Percentiles rank a stretch among this genome's conserved stretches.
phyloP scores from a whole-genome alignment of 2,888 invertebrate species.

The Tuta absoluta region DNA sequence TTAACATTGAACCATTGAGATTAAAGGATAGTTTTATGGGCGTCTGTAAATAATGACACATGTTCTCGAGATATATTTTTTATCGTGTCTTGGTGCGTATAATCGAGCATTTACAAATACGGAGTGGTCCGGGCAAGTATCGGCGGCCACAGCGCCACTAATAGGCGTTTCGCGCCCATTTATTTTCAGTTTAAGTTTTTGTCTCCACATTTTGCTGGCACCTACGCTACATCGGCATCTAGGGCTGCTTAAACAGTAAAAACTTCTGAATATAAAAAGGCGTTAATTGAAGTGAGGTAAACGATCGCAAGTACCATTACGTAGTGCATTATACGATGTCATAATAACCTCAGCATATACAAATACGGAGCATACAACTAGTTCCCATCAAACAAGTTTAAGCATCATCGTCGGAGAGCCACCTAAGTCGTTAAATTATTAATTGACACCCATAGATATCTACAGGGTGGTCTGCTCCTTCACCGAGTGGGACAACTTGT shows the following conservation, averaged over 20 bases:
- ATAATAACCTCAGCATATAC: slow-evolving; percentile 6
- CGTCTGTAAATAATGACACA: slow-evolving; percentile 27
- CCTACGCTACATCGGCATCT: slow-evolving; percentile 57
- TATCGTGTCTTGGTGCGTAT: slow-evolving; percentile 50
- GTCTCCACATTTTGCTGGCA: slow-evolving; percentile 60
- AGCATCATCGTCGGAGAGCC: slow-evolving; percentile 40
- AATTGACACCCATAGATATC: slow-evolving; percentile 53
- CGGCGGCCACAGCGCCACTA: slow-evolving; percentile 52
- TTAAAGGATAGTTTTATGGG: slow-evolving; percentile 24
- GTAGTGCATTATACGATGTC: slow-evolving; percentile 4
- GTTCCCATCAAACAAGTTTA: slow-evolving; percentile 47
- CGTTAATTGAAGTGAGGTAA: background rate
- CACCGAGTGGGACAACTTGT: no score
- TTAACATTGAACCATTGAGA: slow-evolving; percentile 26
- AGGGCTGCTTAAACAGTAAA: slow-evolving; percentile 49
- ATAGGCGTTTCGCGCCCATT: slow-evolving; percentile 65
- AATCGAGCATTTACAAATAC: slow-evolving; percentile 65
- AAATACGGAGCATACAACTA: slow-evolving; percentile 21
- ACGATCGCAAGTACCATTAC: background rate
- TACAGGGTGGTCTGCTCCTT: no score
- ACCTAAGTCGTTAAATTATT: slow-evolving; percentile 57
- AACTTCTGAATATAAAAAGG: background rate
- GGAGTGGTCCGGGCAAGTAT: slow-evolving; percentile 55
- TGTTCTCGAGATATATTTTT: slow-evolving; percentile 36
- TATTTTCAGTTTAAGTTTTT: slow-evolving; percentile 73